Evolutionary conservation across 2,888 invertebrate genomes (phyloP), one percentile per base, ranked within the genome.

Genomic region (Lochmaea crataegi): DNA sequence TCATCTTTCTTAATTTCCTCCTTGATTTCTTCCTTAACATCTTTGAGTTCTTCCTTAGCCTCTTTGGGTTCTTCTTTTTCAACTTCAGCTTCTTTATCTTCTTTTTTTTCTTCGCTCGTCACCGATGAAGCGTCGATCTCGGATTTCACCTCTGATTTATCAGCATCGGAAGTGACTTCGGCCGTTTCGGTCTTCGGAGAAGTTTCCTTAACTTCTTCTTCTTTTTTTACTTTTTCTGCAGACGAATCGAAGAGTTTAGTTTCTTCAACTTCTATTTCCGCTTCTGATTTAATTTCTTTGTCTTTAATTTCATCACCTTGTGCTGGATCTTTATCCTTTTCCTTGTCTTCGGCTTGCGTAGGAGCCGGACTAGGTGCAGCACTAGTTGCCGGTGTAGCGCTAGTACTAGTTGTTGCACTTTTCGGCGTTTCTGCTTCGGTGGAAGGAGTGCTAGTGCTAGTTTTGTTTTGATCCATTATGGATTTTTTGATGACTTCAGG

Each of bases 401-500:
- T 90, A 0, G 91, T 91, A 79, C 90, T 90, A 0, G 90, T 89
- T 4, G 90, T 89, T 10, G 89, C 86, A 80, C 90, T 90, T 78
- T 89, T 89, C 45, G 86, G 80, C 58, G 85, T 88, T 87, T 79
- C 87, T 85, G 77, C 85, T 84, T 81, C 87, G 0, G 84, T 84
- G 65, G 83, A 86, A 14, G 85, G 85, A 10, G 84, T 82, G 72
- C 87, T 88, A 11, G 84, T 82, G 72, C 87, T 88, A 2, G 85
- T 85, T 60, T 84, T 82, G 75, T 90, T 90, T 26, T 92, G 90
- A 0, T 94, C 93, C 80, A 94, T 93, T 1, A 94, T 92, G 0
- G 94, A 93, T 84, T 93, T 96, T 63, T 94, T 91, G 78, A 94
- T 93, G 81, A 95, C 89, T 85, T 96, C 96, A 0, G 98, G 98